Evolutionary conservation across 2,113 vertebrate species (phyloP).

Genomic region (Leucosticte australis): DNA sequence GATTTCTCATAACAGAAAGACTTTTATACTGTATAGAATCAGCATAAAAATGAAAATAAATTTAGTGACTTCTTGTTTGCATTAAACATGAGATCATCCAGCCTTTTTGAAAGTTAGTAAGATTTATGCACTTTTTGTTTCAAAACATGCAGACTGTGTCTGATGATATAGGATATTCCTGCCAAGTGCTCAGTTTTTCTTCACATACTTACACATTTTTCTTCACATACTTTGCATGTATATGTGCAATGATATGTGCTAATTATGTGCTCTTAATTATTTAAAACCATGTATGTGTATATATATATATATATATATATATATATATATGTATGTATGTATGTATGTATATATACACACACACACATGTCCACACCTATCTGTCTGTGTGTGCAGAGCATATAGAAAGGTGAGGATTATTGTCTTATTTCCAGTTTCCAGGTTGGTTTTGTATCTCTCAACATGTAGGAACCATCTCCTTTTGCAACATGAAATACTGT

Average conservation of each 20-base stretch:
- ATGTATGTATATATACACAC: too few species aligned
- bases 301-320: accelerated
- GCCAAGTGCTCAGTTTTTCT: not conserved
- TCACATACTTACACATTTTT: not conserved
- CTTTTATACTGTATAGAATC: not conserved
- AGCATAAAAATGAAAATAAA: not conserved
- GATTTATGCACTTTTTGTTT: not conserved
- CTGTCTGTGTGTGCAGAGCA: not conserved
- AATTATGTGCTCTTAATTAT: accelerated
- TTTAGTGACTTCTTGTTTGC: not conserved
- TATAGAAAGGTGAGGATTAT: not conserved
- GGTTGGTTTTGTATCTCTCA: not conserved
- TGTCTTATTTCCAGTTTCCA: not conserved
- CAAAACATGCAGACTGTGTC: not conserved
- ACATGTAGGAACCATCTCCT: not conserved
- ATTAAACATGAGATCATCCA: not conserved
- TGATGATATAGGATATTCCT: not conserved
- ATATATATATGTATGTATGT: accelerated
- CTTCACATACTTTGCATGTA: not conserved
- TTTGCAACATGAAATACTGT: not conserved
- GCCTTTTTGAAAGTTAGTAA: not conserved
- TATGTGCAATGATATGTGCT: not conserved
- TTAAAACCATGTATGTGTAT: accelerated
- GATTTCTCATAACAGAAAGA: not conserved
- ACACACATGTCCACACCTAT: not conserved